Evolutionary conservation across 2,113 vertebrate genomes (phyloP).

Genomic region (Odontophorus gujanensis): DNA sequence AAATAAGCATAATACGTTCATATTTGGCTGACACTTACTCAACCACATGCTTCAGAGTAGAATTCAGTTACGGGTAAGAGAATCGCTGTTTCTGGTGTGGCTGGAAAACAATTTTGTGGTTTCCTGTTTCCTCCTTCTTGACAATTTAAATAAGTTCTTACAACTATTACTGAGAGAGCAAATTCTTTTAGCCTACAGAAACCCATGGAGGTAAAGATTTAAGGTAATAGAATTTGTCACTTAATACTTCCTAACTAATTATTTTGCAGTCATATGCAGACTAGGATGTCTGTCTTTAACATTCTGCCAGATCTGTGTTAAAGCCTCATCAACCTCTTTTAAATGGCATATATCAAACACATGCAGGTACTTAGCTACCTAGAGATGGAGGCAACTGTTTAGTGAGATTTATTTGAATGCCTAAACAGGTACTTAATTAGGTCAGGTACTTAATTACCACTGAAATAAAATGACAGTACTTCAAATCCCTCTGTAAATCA

Average conservation of each 20-base stretch:
- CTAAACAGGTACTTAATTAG: too few relatives aligned
- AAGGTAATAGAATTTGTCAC: neutral
- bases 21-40: conserved; percentile 44
- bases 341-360: conserved; percentile 20
- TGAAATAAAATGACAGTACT: neutral
- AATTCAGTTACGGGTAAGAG: conserved; percentile 27
- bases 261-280: neutral
- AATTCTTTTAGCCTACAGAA: neutral
- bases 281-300: neutral
- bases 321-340: conserved; percentile 6
- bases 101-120: neutral
- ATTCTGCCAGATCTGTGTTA: neutral
- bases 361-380: conserved; percentile 25
- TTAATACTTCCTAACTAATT: neutral
- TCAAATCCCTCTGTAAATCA: conserved; percentile 39
- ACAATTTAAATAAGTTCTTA: neutral
- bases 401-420: conserved; percentile 45
- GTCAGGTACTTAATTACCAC: conserved; percentile 22
- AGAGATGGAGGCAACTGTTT: conserved; percentile 4
- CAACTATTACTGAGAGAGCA: neutral
- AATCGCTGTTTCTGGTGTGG: neutral
- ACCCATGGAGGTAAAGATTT: neutral
- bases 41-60: neutral
- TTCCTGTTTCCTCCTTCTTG: neutral
- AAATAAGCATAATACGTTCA: conserved; percentile 48